A percentile compares a stretch with the other conserved stretches of the same genome.
These are phyloP conservation scores for Dicaeum eximium DNA, from an alignment of 2,113 vertebrate species.

Conservation along the genomic window DNA sequence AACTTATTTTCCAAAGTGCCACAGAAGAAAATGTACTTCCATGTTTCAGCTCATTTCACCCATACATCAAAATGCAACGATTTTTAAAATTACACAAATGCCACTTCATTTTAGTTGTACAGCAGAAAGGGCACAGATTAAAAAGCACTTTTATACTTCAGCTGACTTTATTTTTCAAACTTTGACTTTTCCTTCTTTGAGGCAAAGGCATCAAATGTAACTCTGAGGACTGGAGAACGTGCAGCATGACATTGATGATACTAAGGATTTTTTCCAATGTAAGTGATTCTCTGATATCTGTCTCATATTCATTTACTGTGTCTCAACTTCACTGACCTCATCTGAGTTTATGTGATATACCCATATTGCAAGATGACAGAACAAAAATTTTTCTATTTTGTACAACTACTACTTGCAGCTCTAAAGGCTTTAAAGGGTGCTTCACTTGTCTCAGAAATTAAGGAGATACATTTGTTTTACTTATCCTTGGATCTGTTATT, in stretches of 20 bases:
- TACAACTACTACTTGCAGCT: neutral
- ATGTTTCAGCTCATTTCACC: slow-evolving; percentile 20
- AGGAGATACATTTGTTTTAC: neutral
- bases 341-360: neutral
- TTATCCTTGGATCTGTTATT: neutral
- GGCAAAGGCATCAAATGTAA: neutral
- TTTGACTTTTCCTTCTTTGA: neutral
- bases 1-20: neutral
- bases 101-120: neutral
- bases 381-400: neutral
- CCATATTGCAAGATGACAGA: neutral
- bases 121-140: neutral
- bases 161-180: neutral
- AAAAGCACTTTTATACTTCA: neutral
- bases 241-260: neutral
- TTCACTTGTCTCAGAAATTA: neutral
- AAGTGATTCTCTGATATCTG: neutral
- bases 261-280: neutral
- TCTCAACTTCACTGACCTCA: neutral
- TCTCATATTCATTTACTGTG: neutral
- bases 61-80: neutral
- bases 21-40: slow-evolving; percentile 10
- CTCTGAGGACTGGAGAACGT: neutral
- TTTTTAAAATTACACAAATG: neutral
- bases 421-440: neutral